These are phyloP conservation scores for Patella pellucida DNA, from an alignment of 2,888 invertebrate species.

Conservation along the genomic window DNA sequence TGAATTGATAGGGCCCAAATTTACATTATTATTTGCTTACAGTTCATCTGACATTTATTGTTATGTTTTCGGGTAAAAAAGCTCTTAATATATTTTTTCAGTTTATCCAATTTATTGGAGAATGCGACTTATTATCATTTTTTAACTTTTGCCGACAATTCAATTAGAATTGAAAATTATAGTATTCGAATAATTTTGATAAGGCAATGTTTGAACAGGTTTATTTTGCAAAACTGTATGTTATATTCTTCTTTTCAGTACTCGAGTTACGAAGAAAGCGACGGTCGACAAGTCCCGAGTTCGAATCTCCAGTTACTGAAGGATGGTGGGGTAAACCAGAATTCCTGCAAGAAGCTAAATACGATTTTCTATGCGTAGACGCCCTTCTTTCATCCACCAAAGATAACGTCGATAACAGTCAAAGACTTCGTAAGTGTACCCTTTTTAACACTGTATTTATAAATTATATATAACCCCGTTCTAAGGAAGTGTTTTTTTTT, in stretches of 20 bases:
- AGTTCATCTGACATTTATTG: too few relatives aligned
- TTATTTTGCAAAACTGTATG: background rate
- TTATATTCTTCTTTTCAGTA: conserved; percentile 26
- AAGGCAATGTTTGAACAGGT: background rate
- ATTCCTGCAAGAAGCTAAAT: conserved; percentile 59
- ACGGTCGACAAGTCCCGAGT: conserved; percentile 18
- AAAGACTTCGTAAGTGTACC: conserved; percentile 46
- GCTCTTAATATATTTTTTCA: too few relatives aligned
- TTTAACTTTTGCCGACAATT: too few relatives aligned
- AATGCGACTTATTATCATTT: too few relatives aligned
- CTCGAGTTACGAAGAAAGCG: conserved; percentile 32
- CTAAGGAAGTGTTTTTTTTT: background rate
- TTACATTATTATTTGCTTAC: too few relatives aligned
- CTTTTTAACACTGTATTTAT: background rate
- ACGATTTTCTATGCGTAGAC: conserved; percentile 61
- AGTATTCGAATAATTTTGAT: background rate
- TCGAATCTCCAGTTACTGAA: conserved; percentile 49
- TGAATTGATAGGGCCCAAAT: too few relatives aligned
- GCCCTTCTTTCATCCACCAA: conserved; percentile 55
- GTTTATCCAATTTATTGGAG: too few relatives aligned
- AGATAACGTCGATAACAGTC: conserved; percentile 35
- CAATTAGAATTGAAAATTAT: too few relatives aligned
- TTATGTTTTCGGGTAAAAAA: too few relatives aligned
- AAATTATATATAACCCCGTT: background rate
- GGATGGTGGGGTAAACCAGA: conserved; percentile 65